Percentiles rank a stretch among this genome's conserved stretches.
These are phyloP conservation scores for Gastracanthus pulcherrimus DNA, from an alignment of 2,888 invertebrate genomes.

Conservation along the genomic window DNA sequence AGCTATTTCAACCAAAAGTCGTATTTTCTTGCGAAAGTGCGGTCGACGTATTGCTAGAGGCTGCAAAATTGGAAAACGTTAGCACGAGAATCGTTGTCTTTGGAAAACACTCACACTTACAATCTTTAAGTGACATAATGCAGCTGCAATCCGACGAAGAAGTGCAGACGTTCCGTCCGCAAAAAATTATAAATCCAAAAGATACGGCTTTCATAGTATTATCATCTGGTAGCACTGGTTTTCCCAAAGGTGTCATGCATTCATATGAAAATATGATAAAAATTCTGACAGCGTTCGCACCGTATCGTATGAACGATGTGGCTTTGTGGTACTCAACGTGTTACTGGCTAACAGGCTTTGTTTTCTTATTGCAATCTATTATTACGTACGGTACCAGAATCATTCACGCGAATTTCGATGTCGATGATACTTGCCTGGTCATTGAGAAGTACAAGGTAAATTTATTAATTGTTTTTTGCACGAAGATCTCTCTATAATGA, in stretches of 20 bases:
- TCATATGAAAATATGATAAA: constrained; percentile 58
- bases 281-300: not conserved
- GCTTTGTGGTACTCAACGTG: constrained; percentile 59
- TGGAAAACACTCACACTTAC: constrained; percentile 37
- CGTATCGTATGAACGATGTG: constrained; percentile 26
- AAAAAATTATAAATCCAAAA: constrained; percentile 28
- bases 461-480: too few species aligned
- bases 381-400: constrained; percentile 54
- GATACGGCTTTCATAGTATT: constrained; percentile 61
- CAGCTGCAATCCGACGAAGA: not conserved
- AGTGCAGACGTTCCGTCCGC: not conserved
- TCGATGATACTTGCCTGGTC: constrained; percentile 61
- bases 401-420: constrained; percentile 61
- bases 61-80: constrained; percentile 36
- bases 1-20: constrained; percentile 52
- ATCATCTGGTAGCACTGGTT: constrained; percentile 65
- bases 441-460: constrained; percentile 71
- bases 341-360: constrained; percentile 62
- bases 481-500: too few species aligned
- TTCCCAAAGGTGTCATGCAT: constrained; percentile 63
- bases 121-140: constrained; percentile 24
- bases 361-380: constrained; percentile 49
- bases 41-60: constrained; percentile 35
- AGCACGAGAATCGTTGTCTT: constrained; percentile 52
- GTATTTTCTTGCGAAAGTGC: constrained; percentile 46